phyloP scores from a whole-genome alignment of 2,888 invertebrate genomes.

The Tolmerus cingulatus region DNA sequence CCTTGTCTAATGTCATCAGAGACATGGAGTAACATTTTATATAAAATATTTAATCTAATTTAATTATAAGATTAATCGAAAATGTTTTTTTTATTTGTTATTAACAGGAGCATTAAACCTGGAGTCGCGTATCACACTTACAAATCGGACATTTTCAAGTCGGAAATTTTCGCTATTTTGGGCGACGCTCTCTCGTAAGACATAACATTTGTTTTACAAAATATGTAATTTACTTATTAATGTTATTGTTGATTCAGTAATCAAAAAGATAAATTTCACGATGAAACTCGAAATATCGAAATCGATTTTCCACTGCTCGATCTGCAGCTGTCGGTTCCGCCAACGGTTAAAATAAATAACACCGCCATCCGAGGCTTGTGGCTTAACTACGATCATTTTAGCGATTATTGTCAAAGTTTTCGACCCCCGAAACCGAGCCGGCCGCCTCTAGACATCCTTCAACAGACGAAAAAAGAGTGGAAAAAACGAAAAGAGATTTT shows the following conservation, averaged over 20 bases:
- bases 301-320: slow-evolving; percentile 64
- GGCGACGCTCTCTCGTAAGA: slow-evolving; percentile 59
- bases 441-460: slow-evolving; percentile 56
- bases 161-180: slow-evolving; percentile 60
- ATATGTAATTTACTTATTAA: no score
- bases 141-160: slow-evolving; percentile 59
- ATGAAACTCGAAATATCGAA: slow-evolving; percentile 18
- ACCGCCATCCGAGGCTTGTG: slow-evolving; percentile 65
- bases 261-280: slow-evolving; percentile 49
- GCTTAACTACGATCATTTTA: slow-evolving; percentile 67
- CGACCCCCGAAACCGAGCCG: slow-evolving; percentile 54
- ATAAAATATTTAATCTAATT: no score
- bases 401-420: slow-evolving; percentile 63
- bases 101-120: slow-evolving; percentile 56
- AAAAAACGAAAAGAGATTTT: slow-evolving; percentile 62
- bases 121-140: slow-evolving; percentile 60
- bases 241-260: slow-evolving; percentile 23
- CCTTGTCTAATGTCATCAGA: slow-evolving; percentile 61
- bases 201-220: no score
- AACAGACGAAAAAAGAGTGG: slow-evolving; percentile 62
- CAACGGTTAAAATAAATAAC: slow-evolving; percentile 60
- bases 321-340: slow-evolving; percentile 63
- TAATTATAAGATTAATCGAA: not conserved
- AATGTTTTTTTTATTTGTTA: not conserved
- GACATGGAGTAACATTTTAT: slow-evolving; percentile 60